Conservation (phyloP, 2,797 vertebrate genomes). For the Sebastes diploproa region DNA sequence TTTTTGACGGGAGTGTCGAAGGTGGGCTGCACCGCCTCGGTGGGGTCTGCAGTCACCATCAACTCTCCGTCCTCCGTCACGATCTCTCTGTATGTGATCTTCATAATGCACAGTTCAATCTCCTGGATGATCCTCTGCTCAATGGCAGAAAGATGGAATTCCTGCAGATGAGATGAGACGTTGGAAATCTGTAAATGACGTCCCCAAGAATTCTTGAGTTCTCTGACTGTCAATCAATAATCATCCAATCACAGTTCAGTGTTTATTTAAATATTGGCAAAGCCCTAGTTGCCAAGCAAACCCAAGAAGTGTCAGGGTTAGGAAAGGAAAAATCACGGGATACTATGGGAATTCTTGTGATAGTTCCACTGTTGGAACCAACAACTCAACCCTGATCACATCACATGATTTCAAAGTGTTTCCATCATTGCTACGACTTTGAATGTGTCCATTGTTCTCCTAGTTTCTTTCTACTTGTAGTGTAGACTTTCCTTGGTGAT, state of each 20-base stretch:
- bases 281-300: no score
- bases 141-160: slow-evolving; percentile 93
- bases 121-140: slow-evolving; percentile 95
- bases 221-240: slow-evolving; percentile 20
- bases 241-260: neutral
- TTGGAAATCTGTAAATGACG: neutral
- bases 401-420: neutral
- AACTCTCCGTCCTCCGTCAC: slow-evolving; percentile 92
- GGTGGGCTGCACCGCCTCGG: slow-evolving; percentile 85
- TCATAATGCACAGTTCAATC: slow-evolving; percentile 93
- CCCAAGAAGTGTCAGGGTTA: no score
- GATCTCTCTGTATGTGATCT: slow-evolving; percentile 90
- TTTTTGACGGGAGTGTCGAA: slow-evolving; percentile 92
- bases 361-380: neutral
- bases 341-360: neutral
- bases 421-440: neutral
- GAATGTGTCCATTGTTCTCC: neutral
- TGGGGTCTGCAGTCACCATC: slow-evolving; percentile 86
- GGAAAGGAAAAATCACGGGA: neutral
- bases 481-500: neutral
- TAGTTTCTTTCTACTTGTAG: neutral
- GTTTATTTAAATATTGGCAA: neutral
- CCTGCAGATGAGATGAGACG: slow-evolving; percentile 74
- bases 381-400: neutral
- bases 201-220: neutral